These are phyloP conservation scores for Gila orcuttii DNA, from an alignment of 2,113 vertebrate genomes.

Conservation along the genomic window DNA sequence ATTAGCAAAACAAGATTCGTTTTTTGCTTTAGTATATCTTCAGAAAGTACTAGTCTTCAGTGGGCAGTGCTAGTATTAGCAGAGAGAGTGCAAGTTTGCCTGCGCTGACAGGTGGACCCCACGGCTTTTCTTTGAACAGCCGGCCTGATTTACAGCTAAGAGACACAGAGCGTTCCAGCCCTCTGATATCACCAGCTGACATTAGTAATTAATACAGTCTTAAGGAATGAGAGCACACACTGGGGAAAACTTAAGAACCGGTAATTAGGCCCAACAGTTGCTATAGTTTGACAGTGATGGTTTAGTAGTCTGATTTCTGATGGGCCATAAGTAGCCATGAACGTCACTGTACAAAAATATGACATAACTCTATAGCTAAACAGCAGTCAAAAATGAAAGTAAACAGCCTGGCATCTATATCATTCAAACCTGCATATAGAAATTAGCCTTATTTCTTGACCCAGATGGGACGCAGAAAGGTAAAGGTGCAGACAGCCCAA, in stretches of 20 bases:
- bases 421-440: neutral
- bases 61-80: conserved; percentile 13
- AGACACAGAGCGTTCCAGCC: conserved; percentile 43
- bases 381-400: neutral
- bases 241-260: conserved; percentile 23
- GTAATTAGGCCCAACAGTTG: conserved; percentile 30
- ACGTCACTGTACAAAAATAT: conserved; percentile 1
- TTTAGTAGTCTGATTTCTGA: neutral
- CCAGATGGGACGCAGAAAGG: conserved; percentile 19
- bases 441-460: neutral
- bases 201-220: conserved; percentile 52
- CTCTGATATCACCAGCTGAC: conserved; percentile 45
- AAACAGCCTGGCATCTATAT: neutral
- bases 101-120: conserved; percentile 52
- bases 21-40: neutral
- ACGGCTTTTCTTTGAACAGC: conserved; percentile 48
- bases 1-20: neutral
- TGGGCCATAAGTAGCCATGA: conserved; percentile 1
- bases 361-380: neutral
- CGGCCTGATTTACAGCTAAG: conserved; percentile 50
- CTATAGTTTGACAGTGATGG: conserved; percentile 13
- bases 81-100: conserved; percentile 31
- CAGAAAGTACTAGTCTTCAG: neutral
- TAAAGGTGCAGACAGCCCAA: conserved; percentile 46
- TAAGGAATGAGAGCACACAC: conserved; percentile 32